Base-by-base conservation (phyloP, 2,113 vertebrate genomes). In the Caranx ignobilis region DNA sequence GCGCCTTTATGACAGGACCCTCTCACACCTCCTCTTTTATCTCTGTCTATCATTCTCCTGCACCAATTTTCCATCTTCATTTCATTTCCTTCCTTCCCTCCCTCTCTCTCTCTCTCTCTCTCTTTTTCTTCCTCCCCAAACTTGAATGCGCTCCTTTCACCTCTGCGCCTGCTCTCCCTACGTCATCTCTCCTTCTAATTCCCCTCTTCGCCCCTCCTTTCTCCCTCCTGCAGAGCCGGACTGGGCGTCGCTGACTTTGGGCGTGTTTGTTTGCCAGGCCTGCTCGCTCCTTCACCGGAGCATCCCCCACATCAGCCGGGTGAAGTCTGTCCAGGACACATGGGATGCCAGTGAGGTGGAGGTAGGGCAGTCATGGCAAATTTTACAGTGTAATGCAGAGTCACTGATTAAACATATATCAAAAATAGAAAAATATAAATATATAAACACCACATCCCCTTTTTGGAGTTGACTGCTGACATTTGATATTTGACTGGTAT, bases 231-330 rank as follows among this genome's bases (percentile, higher is more conserved):
- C 94, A 99, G 98, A 97, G 84, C 96, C 97, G 0, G 97, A 99
- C 87, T 99, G 98, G 98, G 97, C 97, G 0, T 99, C 98, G 3
- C 91, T 98, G 87, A 98, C 96, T 71, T 84, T 99, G 3, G 98
- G 98, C 8, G 96, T 99, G 82, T 98, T 98, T 87, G 94, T 99
- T 87, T 99, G 98, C 88, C 91, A 98, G 93, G 97, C 94, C 63
- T 99, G 98, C 85, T 99, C 98, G 0, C 96, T 97, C 56, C 96
- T 98, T 83, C 98, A 99, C 84, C 96, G 97, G 43, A 96, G 90
- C 79, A 97, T 98, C 47, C 96, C 97, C 6, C 96, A 97, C 75
- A 95, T 98, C 95, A 98, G 96, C 95, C 95, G 95, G 79, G 96
- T 99, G 81, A 99, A 99, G 89, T 97, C 97, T 0, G 91, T 98